Evolutionary conservation across 2,797 vertebrate genomes (phyloP).

Genomic region (Hippopotamyrus pictus): DNA sequence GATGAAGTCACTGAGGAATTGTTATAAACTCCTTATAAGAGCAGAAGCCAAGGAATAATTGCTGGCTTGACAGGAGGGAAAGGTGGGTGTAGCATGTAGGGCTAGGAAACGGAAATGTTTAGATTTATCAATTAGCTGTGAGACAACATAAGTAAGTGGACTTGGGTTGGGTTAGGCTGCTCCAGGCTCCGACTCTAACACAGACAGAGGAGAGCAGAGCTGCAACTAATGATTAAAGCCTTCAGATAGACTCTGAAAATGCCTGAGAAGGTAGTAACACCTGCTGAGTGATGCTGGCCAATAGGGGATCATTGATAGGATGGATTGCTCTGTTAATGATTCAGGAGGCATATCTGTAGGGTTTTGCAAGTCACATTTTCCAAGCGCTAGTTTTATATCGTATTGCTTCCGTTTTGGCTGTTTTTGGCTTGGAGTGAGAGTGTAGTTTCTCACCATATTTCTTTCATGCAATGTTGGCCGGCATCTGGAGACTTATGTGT

Average conservation of each 20-base stretch:
- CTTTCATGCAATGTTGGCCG: background rate
- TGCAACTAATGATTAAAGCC: background rate
- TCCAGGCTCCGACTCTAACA: background rate
- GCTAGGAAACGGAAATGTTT: background rate
- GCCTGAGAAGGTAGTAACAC: background rate
- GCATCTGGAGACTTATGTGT: background rate
- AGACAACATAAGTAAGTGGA: background rate
- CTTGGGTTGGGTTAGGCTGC: background rate
- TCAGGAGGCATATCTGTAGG: background rate
- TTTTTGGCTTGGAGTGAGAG: background rate
- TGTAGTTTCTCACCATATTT: background rate
- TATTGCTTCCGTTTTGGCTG: background rate
- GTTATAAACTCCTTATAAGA: background rate
- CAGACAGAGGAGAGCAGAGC: background rate
- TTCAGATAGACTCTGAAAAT: background rate
- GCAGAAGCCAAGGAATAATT: too few relatives aligned
- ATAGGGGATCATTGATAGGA: background rate
- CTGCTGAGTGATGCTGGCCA: background rate
- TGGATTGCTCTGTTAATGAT: slow-evolving; percentile 3
- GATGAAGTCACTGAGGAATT: background rate
- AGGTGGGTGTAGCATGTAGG: background rate
- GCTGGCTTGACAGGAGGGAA: background rate
- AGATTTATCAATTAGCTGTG: slow-evolving; percentile 11
- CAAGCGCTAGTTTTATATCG: background rate
- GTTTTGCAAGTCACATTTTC: background rate